These are phyloP conservation scores for Copidosoma aretas DNA, from an alignment of 2,888 invertebrate species.

Conservation along the genomic window DNA sequence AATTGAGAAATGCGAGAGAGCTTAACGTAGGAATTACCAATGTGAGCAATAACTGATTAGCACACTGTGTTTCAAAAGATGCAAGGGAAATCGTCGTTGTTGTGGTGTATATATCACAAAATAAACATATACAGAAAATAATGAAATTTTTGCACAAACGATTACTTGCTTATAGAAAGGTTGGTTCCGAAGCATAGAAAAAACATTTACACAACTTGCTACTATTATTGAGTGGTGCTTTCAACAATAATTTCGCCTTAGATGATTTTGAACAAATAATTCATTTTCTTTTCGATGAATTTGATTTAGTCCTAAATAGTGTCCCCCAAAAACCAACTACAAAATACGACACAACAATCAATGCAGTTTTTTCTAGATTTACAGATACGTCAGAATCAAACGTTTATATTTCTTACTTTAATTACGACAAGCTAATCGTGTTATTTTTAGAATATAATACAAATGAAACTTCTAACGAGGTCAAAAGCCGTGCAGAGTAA, in stretches of 20 bases:
- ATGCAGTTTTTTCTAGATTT: conserved; percentile 7
- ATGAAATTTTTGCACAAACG: conserved; percentile 6
- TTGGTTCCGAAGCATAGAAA: conserved; percentile 7
- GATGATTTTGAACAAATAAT: not conserved
- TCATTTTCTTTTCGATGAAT: too few species aligned
- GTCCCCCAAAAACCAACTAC: conserved; percentile 7
- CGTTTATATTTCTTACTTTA: conserved; percentile 1
- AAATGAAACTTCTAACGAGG: too few species aligned
- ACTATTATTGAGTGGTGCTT: too few species aligned
- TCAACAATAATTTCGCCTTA: not conserved
- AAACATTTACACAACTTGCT: not conserved
- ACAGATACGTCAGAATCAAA: not conserved
- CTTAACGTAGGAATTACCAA: not conserved
- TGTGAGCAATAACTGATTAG: conserved; percentile 14
- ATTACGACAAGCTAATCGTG: too few species aligned
- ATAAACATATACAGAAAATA: conserved; percentile 13
- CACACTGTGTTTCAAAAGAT: not conserved
- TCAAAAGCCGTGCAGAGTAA: too few species aligned
- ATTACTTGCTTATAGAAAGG: not conserved
- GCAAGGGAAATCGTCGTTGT: conserved; percentile 7
- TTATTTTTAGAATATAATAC: too few species aligned
- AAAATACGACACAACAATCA: conserved; percentile 2
- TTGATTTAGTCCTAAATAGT: too few species aligned
- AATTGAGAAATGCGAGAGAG: not conserved
- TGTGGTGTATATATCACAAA: conserved; percentile 24